phyloP scores from a whole-genome alignment of 64 coral and sea anemone species.

The Actinia tenebrosa region DNA sequence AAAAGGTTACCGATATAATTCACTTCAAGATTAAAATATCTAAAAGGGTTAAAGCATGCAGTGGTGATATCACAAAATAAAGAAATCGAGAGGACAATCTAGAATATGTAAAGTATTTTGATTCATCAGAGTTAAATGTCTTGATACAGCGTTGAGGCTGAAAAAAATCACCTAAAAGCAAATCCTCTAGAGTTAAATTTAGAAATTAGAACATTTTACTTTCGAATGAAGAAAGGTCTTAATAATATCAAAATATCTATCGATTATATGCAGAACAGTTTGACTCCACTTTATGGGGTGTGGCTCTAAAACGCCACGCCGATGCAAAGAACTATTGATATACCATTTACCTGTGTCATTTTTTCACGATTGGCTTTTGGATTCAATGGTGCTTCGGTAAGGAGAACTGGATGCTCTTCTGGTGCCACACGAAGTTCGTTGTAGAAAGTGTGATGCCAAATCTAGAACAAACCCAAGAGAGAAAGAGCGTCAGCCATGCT shows the following conservation, averaged over 20 bases:
- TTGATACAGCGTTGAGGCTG: not conserved
- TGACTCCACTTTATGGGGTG: slow-evolving; percentile 6
- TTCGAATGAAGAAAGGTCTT: not conserved
- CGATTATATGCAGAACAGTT: not conserved
- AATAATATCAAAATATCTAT: not conserved
- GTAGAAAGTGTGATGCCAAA: slow-evolving; percentile 57
- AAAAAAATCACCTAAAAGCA: not conserved
- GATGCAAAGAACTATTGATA: not conserved
- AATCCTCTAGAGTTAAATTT: no score
- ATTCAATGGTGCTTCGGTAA: slow-evolving; percentile 59
- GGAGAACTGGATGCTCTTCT: slow-evolving; percentile 60
- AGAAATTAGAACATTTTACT: not conserved
- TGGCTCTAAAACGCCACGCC: not conserved
- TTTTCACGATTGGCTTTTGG: slow-evolving; percentile 66
- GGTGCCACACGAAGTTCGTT: slow-evolving; percentile 68
- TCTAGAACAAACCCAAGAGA: no score
- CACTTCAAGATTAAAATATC: not conserved
- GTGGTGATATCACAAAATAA: not conserved
- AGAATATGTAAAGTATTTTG: not conserved
- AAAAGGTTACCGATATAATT: not conserved
- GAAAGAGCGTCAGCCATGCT: no score
- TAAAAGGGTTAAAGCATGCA: not conserved
- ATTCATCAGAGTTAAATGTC: not conserved
- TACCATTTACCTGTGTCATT: slow-evolving; percentile 48
- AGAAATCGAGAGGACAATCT: not conserved